Evolutionary conservation across 1,140 invertebrate species (phyloP), one percentile per base, ranked within the genome.

Genomic region (Rhagoletis pomonella): DNA sequence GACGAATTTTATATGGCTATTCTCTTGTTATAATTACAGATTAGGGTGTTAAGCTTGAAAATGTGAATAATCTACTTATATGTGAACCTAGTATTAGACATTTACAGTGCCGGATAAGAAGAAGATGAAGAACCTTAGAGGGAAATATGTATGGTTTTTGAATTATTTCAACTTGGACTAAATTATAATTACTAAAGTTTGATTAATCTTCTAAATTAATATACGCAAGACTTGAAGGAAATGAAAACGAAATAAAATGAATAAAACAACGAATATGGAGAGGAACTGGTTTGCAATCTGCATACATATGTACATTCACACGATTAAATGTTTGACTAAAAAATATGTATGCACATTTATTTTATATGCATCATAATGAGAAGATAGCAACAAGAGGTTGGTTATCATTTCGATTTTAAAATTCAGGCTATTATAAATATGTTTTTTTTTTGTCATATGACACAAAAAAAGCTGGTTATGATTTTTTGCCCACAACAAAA

Each of bases 201-300:
- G 29, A 29, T 29, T 29, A 29, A 29, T 29, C 29, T 29, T 29
- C 29, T 29, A 29, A 29, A 29, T 29, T 29, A 29, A 29, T 29
- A 1, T 29, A 29, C 29, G 29, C 29, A 29, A 29, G 29, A 29
- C 29, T 29, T 29, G 29, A 29, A 29, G 29, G 64, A 67, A 67
- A 67, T 62, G 64, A 67, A 67, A 67, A 29, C 64, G 64, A 67
- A 42, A 67, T 67, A 29, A 29, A 67, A 67, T 67, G 64, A 17
- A 67, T 9, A 67, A 67, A 19, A 39, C 64, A 9, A 65, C 7
- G 19, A 1, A n/a, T 3, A 42, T 3, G 64, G 19, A n/a, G 64
- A 67, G 3, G 64, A 67, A 67, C 64, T 67, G 64, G 64, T 67
- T 67, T 42, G 64, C 19, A 67, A 39, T 67, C 19, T 67, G 29